Conservation (phyloP, 2,797 vertebrate genomes). For the Chrysocyon brachyurus region DNA sequence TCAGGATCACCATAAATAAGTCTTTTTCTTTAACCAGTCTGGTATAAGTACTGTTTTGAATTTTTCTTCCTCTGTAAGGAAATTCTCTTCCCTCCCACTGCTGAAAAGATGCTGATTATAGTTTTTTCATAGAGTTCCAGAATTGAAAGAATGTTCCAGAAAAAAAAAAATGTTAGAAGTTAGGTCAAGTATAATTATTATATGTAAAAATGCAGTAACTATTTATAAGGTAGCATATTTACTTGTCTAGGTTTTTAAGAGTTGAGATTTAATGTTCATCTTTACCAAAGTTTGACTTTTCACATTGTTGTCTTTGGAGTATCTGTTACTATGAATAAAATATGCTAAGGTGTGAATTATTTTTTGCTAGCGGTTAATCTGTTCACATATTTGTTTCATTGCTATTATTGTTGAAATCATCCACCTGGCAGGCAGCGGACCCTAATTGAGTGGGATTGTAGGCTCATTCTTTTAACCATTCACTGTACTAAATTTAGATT, state of each 20-base stretch:
- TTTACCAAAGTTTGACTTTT: slow-evolving; percentile 10
- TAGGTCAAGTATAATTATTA: neutral
- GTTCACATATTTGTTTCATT: slow-evolving; percentile 3
- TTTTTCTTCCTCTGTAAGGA: neutral
- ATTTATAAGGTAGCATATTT: neutral
- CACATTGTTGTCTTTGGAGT: slow-evolving; percentile 27
- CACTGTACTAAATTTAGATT: neutral
- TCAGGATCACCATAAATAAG: neutral
- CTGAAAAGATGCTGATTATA: neutral
- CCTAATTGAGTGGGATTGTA: neutral
- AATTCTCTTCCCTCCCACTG: neutral
- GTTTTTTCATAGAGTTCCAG: slow-evolving; percentile 21
- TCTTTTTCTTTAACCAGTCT: neutral
- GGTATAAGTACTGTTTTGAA: neutral
- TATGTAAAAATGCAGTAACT: neutral
- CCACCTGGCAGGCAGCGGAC: neutral
- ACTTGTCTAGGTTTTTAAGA: slow-evolving; percentile 1
- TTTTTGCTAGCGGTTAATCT: neutral
- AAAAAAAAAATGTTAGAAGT: slow-evolving; percentile 19
- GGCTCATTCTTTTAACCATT: neutral
- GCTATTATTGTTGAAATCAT: neutral
- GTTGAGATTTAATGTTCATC: slow-evolving; percentile 38
- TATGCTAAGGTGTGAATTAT: neutral
- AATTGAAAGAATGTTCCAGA: neutral
- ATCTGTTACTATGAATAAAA: slow-evolving; percentile 8